phyloP scores from a whole-genome alignment of 2,797 vertebrate genomes.

The Perodicticus potto region DNA sequence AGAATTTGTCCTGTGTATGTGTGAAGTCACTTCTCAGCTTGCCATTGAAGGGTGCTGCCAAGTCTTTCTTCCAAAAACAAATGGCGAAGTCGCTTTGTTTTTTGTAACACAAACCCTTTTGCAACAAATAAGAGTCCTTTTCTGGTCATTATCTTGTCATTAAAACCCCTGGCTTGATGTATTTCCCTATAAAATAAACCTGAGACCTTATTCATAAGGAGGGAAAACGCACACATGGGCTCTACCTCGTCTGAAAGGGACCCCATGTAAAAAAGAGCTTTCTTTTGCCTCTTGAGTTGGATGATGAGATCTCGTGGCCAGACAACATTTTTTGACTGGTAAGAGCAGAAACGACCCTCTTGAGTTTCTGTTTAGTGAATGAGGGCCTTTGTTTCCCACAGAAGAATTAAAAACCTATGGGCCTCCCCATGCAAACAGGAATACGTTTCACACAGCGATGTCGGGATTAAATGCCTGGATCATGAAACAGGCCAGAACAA shows the following conservation, averaged over 20 bases:
- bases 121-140: conserved; percentile 57
- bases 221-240: neutral
- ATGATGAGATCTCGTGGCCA: conserved; percentile 82
- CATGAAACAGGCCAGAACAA: conserved; percentile 80
- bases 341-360: conserved; percentile 79
- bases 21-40: conserved; percentile 60
- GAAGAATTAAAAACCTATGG: conserved; percentile 80
- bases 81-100: conserved; percentile 68
- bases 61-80: conserved; percentile 69
- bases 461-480: conserved; percentile 83
- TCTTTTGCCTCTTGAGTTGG: conserved; percentile 76
- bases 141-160: conserved; percentile 78
- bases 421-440: conserved; percentile 82
- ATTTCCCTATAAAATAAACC: conserved; percentile 78
- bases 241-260: conserved; percentile 66
- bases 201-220: conserved; percentile 65
- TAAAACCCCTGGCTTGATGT: conserved; percentile 72
- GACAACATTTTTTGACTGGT: conserved; percentile 85
- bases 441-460: conserved; percentile 71
- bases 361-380: conserved; percentile 85
- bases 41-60: conserved; percentile 30
- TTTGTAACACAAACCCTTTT: conserved; percentile 67
- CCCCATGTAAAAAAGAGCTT: conserved; percentile 67
- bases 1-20: conserved; percentile 57
- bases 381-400: conserved; percentile 79